Percentiles rank a stretch among this genome's conserved stretches.
Evolutionary conservation across 2,797 vertebrate species (phyloP).

Genomic region (Chromis chromis): DNA sequence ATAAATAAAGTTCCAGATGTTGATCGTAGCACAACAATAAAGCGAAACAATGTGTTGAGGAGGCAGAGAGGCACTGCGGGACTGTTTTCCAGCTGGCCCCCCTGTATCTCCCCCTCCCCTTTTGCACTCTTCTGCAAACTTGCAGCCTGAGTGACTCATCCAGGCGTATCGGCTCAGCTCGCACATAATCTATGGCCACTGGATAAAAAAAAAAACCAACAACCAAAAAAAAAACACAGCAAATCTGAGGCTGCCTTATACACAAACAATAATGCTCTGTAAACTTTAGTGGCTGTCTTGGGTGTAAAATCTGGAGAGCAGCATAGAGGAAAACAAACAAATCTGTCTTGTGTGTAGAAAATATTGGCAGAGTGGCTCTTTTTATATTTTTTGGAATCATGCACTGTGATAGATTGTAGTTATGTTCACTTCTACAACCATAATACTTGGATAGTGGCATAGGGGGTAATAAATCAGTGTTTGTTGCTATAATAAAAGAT

Average conservation of each 20-base stretch:
- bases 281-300: background rate
- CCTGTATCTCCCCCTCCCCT: constrained; percentile 65
- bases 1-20: constrained; percentile 35
- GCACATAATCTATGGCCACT: constrained; percentile 71
- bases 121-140: constrained; percentile 85
- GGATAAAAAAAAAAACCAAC: background rate
- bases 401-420: background rate
- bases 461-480: no score
- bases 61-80: constrained; percentile 66
- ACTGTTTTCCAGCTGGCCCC: constrained; percentile 68
- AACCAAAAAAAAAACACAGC: constrained; percentile 35
- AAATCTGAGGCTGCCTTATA: constrained; percentile 37
- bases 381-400: background rate
- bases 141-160: constrained; percentile 88
- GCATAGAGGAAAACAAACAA: background rate
- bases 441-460: no score
- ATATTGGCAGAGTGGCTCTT: background rate
- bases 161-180: constrained; percentile 79
- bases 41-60: constrained; percentile 49
- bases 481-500: no score
- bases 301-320: constrained; percentile 1
- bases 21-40: constrained; percentile 42
- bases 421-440: no score
- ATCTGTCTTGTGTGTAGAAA: background rate
- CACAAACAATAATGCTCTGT: constrained; percentile 18